phyloP scores from a whole-genome alignment of 2,113 vertebrate genomes.

The Numenius arquata region DNA sequence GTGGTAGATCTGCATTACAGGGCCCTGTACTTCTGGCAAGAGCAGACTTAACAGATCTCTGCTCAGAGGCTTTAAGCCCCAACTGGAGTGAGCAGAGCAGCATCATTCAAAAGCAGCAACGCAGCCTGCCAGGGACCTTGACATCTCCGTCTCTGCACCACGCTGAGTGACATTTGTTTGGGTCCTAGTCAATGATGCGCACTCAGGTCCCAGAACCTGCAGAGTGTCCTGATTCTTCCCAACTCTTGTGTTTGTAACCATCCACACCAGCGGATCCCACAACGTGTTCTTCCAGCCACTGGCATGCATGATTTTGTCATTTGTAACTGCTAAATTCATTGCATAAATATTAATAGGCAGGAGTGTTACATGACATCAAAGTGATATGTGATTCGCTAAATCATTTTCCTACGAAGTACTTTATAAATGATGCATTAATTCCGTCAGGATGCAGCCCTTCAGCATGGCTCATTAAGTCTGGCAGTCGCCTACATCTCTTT shows the following conservation, averaged over 20 bases:
- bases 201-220: background rate
- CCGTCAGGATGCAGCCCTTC: background rate
- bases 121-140: background rate
- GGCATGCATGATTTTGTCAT: background rate
- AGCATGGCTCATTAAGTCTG: constrained; percentile 15
- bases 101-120: background rate
- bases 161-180: background rate
- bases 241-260: background rate
- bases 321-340: background rate
- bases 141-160: background rate
- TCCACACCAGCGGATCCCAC: background rate
- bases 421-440: constrained; percentile 50
- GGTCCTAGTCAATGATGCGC: background rate
- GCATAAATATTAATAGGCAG: constrained; percentile 20
- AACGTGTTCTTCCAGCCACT: background rate
- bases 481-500: constrained; percentile 8
- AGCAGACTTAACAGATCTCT: background rate
- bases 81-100: background rate
- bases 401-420: background rate
- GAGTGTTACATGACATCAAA: constrained; percentile 37
- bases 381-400: background rate
- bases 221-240: background rate
- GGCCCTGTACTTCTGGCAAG: background rate
- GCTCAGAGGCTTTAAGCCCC: background rate
- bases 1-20: background rate